Evolutionary conservation across 2,113 vertebrate species (phyloP).

Genomic region (Pygoscelis adeliae): DNA sequence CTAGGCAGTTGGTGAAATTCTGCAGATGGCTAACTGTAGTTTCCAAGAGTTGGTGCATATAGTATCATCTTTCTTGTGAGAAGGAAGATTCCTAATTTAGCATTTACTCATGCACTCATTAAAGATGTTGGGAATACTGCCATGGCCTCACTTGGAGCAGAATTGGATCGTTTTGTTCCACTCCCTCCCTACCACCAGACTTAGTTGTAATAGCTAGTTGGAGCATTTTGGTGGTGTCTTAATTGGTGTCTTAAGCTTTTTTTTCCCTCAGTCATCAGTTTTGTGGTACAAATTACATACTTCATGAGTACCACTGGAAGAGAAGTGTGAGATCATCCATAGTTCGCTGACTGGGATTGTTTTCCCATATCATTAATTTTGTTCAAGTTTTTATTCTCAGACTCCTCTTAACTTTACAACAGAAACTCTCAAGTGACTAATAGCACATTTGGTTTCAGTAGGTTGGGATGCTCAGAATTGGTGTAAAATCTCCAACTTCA

Average conservation of each 20-base stretch:
- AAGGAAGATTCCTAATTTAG: constrained; percentile 42
- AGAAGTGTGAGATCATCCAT: constrained; percentile 39
- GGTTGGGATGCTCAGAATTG: neutral
- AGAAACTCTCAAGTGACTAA: constrained; percentile 47
- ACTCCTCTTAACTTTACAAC: constrained; percentile 11
- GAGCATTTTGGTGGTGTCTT: constrained; percentile 24
- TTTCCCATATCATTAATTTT: constrained; percentile 43
- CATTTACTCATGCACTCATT: constrained; percentile 12
- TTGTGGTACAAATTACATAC: constrained; percentile 33
- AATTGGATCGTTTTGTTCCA: constrained; percentile 4
- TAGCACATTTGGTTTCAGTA: constrained; percentile 15
- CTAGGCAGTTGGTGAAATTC: neutral
- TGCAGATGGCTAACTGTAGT: constrained; percentile 22
- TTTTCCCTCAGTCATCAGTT: constrained; percentile 48
- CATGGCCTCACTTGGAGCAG: constrained; percentile 40
- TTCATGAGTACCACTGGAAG: constrained; percentile 8
- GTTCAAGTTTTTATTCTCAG: constrained; percentile 29
- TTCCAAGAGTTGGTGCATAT: neutral
- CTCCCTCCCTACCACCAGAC: constrained; percentile 11
- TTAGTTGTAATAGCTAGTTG: constrained; percentile 45
- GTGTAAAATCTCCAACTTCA: neutral
- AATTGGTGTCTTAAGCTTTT: constrained; percentile 34
- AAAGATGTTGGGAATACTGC: constrained; percentile 46
- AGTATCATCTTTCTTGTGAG: neutral
- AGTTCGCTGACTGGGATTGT: neutral